A percentile compares a stretch with the other conserved stretches of the same genome.
Conservation (phyloP, 2,888 invertebrate genomes). For the Ormyrus pomaceus region DNA sequence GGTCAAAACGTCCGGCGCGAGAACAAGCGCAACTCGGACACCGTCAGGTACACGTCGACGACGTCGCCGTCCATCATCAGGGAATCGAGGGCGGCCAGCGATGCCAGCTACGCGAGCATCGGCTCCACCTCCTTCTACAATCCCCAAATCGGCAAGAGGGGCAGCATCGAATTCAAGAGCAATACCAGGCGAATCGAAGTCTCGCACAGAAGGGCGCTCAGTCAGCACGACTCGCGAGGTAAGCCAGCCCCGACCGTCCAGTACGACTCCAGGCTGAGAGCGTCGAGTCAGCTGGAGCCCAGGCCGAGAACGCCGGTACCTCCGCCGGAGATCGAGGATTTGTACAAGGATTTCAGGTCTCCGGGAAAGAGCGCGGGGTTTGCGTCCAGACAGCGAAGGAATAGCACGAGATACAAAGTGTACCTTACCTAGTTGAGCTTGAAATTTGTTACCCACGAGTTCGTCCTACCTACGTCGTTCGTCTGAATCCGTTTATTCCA, state of each 20-base stretch:
- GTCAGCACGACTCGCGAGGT: slow-evolving; percentile 63
- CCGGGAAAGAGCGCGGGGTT: slow-evolving; percentile 39
- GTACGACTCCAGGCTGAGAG: background rate
- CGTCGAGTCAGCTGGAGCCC: slow-evolving; percentile 58
- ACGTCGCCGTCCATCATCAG: slow-evolving; percentile 49
- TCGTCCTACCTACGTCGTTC: too few species aligned
- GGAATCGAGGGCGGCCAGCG: slow-evolving; percentile 54
- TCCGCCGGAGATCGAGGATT: slow-evolving; percentile 60
- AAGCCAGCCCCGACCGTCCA: background rate
- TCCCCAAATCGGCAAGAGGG: slow-evolving; percentile 54
- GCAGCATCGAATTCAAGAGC: slow-evolving; percentile 62
- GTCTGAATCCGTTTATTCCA: too few species aligned
- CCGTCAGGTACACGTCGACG: slow-evolving; percentile 39
- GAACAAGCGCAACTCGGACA: slow-evolving; percentile 55
- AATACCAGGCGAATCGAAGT: slow-evolving; percentile 57
- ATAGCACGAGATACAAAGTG: slow-evolving; percentile 69
- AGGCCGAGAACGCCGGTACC: slow-evolving; percentile 55
- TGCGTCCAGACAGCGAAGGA: slow-evolving; percentile 61
- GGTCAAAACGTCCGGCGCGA: slow-evolving; percentile 18
- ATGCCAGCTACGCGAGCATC: slow-evolving; percentile 58
- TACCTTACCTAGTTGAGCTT: slow-evolving; percentile 58
- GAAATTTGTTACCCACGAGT: background rate
- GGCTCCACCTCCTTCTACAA: slow-evolving; percentile 10
- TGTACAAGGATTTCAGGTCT: slow-evolving; percentile 41
- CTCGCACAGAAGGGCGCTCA: slow-evolving; percentile 64